A percentile compares a stretch with the other conserved stretches of the same genome.
These are phyloP conservation scores for Carpatolechia fugitivella DNA, from an alignment of 2,888 invertebrate genomes.

Conservation along the genomic window DNA sequence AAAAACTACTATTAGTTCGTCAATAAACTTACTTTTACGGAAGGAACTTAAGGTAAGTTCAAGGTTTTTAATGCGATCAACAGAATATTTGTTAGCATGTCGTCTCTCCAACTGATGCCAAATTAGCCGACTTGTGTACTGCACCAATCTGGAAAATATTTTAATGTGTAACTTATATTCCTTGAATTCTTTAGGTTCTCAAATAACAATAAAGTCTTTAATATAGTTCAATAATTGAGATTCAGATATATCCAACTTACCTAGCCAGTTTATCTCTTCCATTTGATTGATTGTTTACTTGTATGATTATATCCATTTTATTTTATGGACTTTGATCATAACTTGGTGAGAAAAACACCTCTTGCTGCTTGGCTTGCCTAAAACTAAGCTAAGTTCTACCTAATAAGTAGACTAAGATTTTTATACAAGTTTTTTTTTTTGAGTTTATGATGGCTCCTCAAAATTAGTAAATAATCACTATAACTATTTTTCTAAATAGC, in stretches of 20 bases:
- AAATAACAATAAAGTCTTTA: no score
- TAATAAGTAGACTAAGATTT: no score
- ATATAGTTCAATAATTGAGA: no score
- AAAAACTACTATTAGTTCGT: constrained; percentile 9
- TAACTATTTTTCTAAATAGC: no score
- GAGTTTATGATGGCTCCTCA: no score
- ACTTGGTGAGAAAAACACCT: neutral
- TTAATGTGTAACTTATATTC: neutral
- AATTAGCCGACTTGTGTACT: constrained; percentile 88
- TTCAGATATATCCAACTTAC: no score
- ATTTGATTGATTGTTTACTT: constrained; percentile 76
- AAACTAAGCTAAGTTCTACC: no score
- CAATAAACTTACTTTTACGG: constrained; percentile 90
- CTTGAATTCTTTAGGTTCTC: no score
- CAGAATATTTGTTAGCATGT: constrained; percentile 80
- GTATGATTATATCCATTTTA: constrained; percentile 70
- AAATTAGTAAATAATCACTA: no score
- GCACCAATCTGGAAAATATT: constrained; percentile 83
- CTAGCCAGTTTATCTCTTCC: constrained; percentile 79
- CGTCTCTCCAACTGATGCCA: constrained; percentile 87
- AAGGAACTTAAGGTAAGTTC: constrained; percentile 92
- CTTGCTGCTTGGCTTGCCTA: neutral
- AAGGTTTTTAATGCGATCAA: constrained; percentile 87
- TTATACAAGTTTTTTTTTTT: no score
- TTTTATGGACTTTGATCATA: constrained; percentile 16